These are phyloP conservation scores for Aurelia coerulea DNA, from an alignment of 30 jellyfish, hydroid and myxozoan genomes.

Conservation along the genomic window DNA sequence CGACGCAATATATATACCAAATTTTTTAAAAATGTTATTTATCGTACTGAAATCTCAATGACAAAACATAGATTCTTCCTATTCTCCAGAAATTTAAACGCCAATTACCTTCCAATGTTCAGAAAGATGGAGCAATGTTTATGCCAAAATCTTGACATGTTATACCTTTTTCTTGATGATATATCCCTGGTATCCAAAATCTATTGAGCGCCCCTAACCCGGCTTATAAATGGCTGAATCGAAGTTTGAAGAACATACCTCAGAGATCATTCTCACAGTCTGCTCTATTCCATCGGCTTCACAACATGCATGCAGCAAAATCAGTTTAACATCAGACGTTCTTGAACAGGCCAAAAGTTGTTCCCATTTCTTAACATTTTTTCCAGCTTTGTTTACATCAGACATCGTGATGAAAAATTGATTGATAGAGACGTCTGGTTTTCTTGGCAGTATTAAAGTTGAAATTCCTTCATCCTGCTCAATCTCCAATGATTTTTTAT, in stretches of 20 bases:
- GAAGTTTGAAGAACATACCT: constrained; percentile 27
- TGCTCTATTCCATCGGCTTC: constrained; percentile 36
- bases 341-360: constrained; percentile 4
- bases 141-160: too few species aligned
- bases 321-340: constrained; percentile 22
- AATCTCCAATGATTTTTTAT: constrained; percentile 11
- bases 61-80: too few species aligned
- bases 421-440: constrained; percentile 5
- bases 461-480: constrained; percentile 65
- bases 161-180: too few species aligned
- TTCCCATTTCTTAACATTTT: constrained; percentile 2
- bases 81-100: too few species aligned
- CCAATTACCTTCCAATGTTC: too few species aligned
- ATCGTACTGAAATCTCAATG: too few species aligned
- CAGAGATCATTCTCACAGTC: constrained; percentile 27
- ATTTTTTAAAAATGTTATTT: too few species aligned
- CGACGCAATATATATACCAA: too few species aligned
- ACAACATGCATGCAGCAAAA: constrained; percentile 61
- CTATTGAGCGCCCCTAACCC: too few species aligned
- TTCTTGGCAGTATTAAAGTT: constrained; percentile 34
- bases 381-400: constrained; percentile 35
- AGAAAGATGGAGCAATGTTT: too few species aligned
- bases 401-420: constrained; percentile 31
- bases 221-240: too few species aligned
- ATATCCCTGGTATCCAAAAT: too few species aligned